These are phyloP conservation scores for Halcyon senegalensis DNA, from an alignment of 2,113 vertebrate genomes.

Conservation along the genomic window DNA sequence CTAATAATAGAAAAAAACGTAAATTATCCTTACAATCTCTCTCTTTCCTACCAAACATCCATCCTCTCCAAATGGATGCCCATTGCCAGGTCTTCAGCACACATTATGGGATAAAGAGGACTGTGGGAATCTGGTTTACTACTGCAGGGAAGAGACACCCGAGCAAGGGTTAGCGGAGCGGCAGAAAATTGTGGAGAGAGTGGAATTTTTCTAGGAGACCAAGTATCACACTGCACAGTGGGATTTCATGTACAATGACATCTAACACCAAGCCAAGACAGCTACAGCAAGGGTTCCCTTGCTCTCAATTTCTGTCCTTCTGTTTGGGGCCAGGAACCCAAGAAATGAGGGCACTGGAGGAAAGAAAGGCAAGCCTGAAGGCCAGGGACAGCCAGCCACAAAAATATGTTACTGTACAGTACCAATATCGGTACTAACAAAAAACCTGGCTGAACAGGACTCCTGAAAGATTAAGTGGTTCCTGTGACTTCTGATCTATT, in stretches of 20 bases:
- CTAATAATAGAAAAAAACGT: conserved; percentile 17
- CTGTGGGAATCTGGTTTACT: conserved; percentile 19
- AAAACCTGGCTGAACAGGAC: neutral
- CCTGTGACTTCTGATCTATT: neutral
- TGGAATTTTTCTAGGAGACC: neutral
- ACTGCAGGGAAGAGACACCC: neutral
- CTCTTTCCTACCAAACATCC: neutral
- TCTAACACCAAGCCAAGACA: neutral
- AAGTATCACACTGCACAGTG: neutral
- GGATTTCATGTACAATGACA: neutral
- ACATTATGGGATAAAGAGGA: conserved; percentile 23
- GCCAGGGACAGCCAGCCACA: neutral
- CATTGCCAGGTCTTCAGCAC: conserved; percentile 8
- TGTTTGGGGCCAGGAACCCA: neutral
- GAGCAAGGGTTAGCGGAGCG: neutral
- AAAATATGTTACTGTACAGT: neutral
- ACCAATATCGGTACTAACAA: neutral
- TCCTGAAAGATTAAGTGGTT: neutral
- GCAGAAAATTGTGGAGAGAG: neutral
- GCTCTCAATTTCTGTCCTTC: neutral
- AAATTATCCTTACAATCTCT: neutral
- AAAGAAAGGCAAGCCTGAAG: neutral
- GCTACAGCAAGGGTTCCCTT: neutral
- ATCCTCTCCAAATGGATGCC: neutral
- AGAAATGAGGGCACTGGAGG: neutral